Percentiles rank a stretch among this genome's conserved stretches.
Evolutionary conservation across 1,140 invertebrate species (phyloP).

Genomic region (Sminthurinus signatus): DNA sequence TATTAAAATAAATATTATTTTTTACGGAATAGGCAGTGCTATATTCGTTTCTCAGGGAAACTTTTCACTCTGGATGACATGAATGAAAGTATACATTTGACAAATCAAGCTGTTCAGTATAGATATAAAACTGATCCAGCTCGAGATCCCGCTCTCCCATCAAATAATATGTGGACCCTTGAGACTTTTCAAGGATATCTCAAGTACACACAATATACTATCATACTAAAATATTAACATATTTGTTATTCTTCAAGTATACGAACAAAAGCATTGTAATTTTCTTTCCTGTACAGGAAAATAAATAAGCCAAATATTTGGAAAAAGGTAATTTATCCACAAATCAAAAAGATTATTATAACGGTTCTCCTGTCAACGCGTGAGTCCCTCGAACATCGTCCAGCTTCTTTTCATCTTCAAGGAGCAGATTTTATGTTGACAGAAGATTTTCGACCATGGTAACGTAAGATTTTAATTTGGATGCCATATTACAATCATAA

Average conservation of each 20-base stretch:
- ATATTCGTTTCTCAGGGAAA: not conserved
- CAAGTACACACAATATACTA: conserved; percentile 43
- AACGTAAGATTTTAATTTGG: no score
- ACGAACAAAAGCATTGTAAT: not conserved
- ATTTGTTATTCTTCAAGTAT: not conserved
- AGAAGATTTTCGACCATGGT: conserved; percentile 83
- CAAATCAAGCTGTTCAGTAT: not conserved
- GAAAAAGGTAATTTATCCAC: conserved; percentile 63
- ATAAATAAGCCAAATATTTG: not conserved
- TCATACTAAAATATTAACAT: not conserved
- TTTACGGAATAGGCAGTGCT: conserved; percentile 2
- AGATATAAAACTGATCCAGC: conserved; percentile 52
- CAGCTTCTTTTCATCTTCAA: conserved; percentile 86
- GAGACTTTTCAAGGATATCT: conserved; percentile 65
- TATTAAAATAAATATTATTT: no score
- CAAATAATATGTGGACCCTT: conserved; percentile 80
- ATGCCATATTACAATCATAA: no score
- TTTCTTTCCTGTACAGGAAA: not conserved
- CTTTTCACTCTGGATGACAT: conserved; percentile 4
- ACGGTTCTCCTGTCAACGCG: conserved; percentile 80
- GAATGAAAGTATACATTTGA: conserved; percentile 4
- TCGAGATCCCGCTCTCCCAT: conserved; percentile 63
- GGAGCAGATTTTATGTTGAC: conserved; percentile 88
- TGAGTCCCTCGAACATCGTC: conserved; percentile 67
- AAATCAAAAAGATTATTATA: conserved; percentile 79